Evolutionary conservation across 2,888 invertebrate species (phyloP), one percentile per base, ranked within the genome.

Genomic region (Nephrotoma guestfalica): DNA sequence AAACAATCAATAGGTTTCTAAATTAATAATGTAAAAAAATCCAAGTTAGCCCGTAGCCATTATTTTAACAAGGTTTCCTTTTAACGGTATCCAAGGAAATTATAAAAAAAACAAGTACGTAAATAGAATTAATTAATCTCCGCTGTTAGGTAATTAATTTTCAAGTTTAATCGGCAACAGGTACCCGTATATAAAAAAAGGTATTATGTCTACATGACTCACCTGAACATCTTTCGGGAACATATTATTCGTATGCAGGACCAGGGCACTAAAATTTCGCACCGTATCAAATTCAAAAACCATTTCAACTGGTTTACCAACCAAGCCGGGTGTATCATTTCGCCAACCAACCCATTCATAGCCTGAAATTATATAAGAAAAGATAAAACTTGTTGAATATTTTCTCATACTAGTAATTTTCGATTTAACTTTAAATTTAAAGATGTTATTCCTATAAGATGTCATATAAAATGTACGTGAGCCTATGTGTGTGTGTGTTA

Each of bases 271-370:
- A 91, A 97, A 96, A 91, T 96, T 96, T 87, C 96, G 92, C 86
- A 95, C 94, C 88, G 93, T 93, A 91, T 96, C 96, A 91, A 97
- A 97, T 91, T 95, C 95, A 91, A 96, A 96, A 85, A 94, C 92
- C 87, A 97, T 94, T 91, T 95, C 95, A 45, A 97, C 93, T 15
- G 95, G 95, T 88, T 93, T 93, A 86, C 94, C 94, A 86, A 93
- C 90, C 91, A 93, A 92, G 83, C 93, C 94, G 47, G 93, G 92
- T 15, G 94, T 94, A 90, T 95, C 94, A 89, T 95, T 95, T 89
- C 94, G 93, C 96, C 96, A 97, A 86, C 96, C 96, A 86, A 97
- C 94, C 96, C 96, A 97, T 91, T 96, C 96, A 90, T 96, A 95
- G 87, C 96, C 96, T 94, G 90, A 30, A 91, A 90, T 88, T 88